Conservation (phyloP, 2,113 vertebrate genomes). For the Balaeniceps rex region DNA sequence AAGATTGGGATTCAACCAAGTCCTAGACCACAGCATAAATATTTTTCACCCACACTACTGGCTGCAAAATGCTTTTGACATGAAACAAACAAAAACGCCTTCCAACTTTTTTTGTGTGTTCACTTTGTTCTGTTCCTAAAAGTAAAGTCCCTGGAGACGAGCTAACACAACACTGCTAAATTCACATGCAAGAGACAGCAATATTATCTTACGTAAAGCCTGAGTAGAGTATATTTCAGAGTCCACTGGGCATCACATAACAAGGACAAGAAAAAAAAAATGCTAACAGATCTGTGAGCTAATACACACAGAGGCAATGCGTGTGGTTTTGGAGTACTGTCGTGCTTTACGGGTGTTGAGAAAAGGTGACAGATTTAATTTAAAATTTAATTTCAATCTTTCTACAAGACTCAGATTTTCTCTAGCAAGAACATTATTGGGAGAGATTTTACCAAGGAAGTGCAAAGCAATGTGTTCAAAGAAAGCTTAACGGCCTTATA, state of each 20-base stretch:
- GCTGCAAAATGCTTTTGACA: slow-evolving; percentile 63
- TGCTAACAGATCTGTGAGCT: neutral
- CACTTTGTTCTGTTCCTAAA: neutral
- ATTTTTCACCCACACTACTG: slow-evolving; percentile 57
- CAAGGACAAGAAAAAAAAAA: neutral
- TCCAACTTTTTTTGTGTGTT: neutral
- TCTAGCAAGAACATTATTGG: neutral
- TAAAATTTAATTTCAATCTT: neutral
- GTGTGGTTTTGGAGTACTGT: neutral
- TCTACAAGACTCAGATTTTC: neutral
- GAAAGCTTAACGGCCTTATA: neutral
- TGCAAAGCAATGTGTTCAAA: neutral
- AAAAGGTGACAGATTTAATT: neutral
- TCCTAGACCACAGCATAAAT: slow-evolving; percentile 61
- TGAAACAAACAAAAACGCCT: slow-evolving; percentile 54
- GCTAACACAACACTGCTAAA: neutral
- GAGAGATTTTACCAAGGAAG: neutral
- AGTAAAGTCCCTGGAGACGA: slow-evolving; percentile 21
- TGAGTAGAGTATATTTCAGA: neutral
- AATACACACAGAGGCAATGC: neutral
- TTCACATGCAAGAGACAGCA: neutral
- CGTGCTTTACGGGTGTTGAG: neutral
- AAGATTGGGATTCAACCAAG: slow-evolving; percentile 52
- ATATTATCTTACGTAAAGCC: neutral
- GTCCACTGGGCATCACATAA: neutral